phyloP scores from a whole-genome alignment of 2,797 vertebrate genomes.

The Spinus pinus region DNA sequence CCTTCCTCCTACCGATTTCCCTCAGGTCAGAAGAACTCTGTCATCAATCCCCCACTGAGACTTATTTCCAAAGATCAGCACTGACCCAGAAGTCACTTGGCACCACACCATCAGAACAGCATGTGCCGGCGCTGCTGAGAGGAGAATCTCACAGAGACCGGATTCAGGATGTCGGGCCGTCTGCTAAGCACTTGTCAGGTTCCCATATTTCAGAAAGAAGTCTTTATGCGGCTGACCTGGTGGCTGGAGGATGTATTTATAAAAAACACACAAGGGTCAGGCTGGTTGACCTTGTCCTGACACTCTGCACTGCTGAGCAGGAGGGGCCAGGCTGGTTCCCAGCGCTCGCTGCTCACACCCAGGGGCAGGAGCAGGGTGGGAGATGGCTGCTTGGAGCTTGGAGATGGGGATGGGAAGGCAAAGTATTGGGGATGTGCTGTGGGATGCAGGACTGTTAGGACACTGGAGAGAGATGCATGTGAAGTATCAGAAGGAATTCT shows the following conservation, averaged over 20 bases:
- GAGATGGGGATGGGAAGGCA: fast-evolving
- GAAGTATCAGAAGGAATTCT: background rate
- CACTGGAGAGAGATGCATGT: background rate
- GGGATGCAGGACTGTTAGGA: background rate
- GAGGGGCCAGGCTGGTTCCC: background rate
- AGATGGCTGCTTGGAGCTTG: background rate
- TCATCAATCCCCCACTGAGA: constrained; percentile 65
- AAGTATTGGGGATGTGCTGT: background rate
- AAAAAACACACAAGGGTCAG: background rate
- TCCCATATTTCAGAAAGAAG: constrained; percentile 40
- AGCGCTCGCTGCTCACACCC: background rate
- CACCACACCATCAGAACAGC: constrained; percentile 53
- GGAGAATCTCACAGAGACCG: constrained; percentile 50
- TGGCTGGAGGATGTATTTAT: constrained; percentile 36
- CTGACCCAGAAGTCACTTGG: constrained; percentile 69
- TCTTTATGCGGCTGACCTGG: background rate
- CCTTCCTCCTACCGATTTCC: constrained; percentile 27
- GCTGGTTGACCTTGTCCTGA: background rate
- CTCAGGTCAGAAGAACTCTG: constrained; percentile 64
- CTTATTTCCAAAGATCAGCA: constrained; percentile 72
- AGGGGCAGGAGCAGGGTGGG: background rate
- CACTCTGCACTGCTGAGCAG: background rate
- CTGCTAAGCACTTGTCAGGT: constrained; percentile 64
- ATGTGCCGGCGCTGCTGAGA: constrained; percentile 28
- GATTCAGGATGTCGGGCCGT: constrained; percentile 52